These are phyloP conservation scores for Eurytoma adleriae DNA, from an alignment of 2,888 invertebrate species.

Conservation along the genomic window DNA sequence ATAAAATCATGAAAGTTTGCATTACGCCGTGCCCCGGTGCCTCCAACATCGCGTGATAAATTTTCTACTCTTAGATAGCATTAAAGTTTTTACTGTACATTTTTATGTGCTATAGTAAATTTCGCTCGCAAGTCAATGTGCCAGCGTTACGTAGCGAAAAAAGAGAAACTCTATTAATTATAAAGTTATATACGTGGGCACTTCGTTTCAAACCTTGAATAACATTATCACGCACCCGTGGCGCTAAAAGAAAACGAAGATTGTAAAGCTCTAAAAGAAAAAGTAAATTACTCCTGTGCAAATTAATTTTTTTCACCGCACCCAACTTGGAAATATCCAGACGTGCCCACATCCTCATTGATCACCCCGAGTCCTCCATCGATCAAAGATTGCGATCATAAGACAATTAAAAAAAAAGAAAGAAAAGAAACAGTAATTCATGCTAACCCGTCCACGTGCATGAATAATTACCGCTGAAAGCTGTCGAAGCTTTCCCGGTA, in stretches of 20 bases:
- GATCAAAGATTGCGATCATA: too few species aligned
- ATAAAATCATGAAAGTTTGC: slow-evolving; percentile 14
- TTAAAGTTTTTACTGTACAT: slow-evolving; percentile 26
- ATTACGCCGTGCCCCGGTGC: slow-evolving; percentile 13
- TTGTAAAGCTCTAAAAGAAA: neutral
- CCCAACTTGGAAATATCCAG: too few species aligned
- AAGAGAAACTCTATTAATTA: slow-evolving; percentile 31
- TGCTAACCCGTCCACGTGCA: too few species aligned
- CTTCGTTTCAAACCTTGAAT: neutral
- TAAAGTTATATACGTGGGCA: neutral
- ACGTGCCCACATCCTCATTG: too few species aligned
- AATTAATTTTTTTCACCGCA: too few species aligned
- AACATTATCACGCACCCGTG: neutral
- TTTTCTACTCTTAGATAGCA: slow-evolving; percentile 22
- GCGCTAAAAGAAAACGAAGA: neutral
- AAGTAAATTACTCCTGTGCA: too few species aligned
- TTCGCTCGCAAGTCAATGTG: slow-evolving; percentile 17
- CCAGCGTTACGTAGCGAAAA: neutral
- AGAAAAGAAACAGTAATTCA: too few species aligned
- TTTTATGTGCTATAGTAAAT: slow-evolving; percentile 22
- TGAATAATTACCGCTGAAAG: too few species aligned
- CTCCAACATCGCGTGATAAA: slow-evolving; percentile 41
- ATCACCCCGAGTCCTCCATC: too few species aligned
- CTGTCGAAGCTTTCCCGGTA: too few species aligned
- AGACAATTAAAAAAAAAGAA: too few species aligned